These are phyloP conservation scores for Silurus lanzhouensis DNA, from an alignment of 2,797 vertebrate genomes.

Conservation along the genomic window DNA sequence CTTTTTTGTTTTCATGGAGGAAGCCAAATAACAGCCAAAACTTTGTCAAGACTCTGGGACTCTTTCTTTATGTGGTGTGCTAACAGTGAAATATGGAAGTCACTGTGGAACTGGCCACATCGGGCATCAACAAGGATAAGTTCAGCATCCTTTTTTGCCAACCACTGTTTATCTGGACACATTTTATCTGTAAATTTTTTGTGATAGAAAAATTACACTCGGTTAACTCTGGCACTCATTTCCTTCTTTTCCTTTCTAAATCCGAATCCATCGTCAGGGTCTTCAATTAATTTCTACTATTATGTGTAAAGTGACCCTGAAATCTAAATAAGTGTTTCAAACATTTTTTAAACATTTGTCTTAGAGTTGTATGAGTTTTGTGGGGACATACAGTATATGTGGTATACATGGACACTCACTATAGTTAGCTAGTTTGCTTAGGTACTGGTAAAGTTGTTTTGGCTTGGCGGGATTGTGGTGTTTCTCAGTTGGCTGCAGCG, in stretches of 20 bases:
- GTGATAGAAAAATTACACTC: not conserved
- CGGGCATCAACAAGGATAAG: slow-evolving; percentile 4
- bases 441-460: not conserved
- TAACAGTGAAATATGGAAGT: not conserved
- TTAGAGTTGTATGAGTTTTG: not conserved
- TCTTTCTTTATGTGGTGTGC: slow-evolving; percentile 14
- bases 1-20: slow-evolving; percentile 11
- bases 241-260: not conserved
- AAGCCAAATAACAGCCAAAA: slow-evolving; percentile 12
- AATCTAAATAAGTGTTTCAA: slow-evolving; percentile 3
- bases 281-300: not conserved
- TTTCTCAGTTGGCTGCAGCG: not conserved
- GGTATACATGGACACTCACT: not conserved
- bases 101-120: not conserved
- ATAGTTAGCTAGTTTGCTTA: not conserved
- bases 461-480: not conserved
- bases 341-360: not conserved
- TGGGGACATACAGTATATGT: not conserved
- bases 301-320: not conserved
- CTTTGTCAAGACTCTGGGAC: slow-evolving; percentile 4
- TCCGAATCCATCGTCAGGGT: not conserved
- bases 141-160: slow-evolving; percentile 3
- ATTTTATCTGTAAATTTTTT: not conserved
- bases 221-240: not conserved
- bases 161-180: not conserved